phyloP scores from a whole-genome alignment of 2,113 vertebrate genomes.

The Aix galericulata region DNA sequence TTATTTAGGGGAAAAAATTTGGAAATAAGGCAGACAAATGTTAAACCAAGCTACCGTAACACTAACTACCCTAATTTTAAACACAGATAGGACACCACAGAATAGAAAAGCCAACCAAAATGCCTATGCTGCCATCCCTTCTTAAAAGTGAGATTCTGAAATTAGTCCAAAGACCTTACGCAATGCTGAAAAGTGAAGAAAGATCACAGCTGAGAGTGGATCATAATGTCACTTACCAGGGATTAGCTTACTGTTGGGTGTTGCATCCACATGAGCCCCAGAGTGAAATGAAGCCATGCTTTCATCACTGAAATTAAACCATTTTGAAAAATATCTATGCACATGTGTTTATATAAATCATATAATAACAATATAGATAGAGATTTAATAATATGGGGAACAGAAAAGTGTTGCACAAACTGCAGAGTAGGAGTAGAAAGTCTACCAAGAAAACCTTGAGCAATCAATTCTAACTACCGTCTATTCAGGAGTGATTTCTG shows the following conservation, averaged over 20 bases:
- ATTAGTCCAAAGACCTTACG: background rate
- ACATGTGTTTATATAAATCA: background rate
- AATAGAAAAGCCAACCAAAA: background rate
- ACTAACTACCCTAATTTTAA: background rate
- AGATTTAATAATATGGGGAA: background rate
- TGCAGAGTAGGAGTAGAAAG: background rate
- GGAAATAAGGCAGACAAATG: background rate
- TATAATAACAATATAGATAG: background rate
- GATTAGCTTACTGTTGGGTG: background rate
- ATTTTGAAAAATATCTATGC: background rate
- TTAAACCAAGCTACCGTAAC: background rate
- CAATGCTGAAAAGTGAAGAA: background rate
- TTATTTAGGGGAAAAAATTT: background rate
- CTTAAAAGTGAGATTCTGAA: background rate
- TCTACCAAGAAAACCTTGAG: background rate
- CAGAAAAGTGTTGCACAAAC: background rate
- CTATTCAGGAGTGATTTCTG: background rate
- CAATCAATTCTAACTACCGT: background rate
- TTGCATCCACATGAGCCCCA: background rate
- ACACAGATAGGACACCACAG: background rate
- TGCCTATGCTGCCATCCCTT: background rate
- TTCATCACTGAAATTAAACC: background rate
- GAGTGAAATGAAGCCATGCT: background rate
- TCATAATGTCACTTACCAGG: background rate
- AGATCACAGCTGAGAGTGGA: slow-evolving; percentile 1